phyloP scores from a whole-genome alignment of 2,113 vertebrate species.

The Phycodurus eques region DNA sequence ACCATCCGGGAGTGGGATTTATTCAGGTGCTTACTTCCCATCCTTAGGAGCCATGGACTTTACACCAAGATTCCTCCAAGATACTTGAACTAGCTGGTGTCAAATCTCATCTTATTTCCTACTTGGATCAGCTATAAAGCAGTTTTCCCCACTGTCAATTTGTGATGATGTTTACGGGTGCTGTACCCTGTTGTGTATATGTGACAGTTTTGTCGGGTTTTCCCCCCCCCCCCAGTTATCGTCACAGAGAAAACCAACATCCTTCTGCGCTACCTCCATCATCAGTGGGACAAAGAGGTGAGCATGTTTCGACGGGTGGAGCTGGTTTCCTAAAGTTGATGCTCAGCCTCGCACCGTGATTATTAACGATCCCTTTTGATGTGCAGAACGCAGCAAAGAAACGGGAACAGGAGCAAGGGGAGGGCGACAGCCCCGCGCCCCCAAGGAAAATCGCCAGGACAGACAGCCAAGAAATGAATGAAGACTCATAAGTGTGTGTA shows the following conservation, averaged over 20 bases:
- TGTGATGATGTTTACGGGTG: not conserved
- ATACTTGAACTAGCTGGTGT: not conserved
- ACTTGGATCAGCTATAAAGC: not conserved
- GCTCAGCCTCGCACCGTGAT: not conserved
- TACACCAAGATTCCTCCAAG: no score
- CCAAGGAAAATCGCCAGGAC: slow-evolving; percentile 94
- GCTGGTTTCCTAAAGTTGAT: not conserved
- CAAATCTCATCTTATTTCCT: not conserved
- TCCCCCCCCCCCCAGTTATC: slow-evolving; percentile 78
- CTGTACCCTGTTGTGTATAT: not conserved
- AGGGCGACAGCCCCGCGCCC: slow-evolving; percentile 87
- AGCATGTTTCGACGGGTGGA: not conserved
- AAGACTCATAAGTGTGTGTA: slow-evolving; percentile 83
- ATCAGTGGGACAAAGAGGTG: slow-evolving; percentile 99
- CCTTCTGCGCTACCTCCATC: slow-evolving; percentile 95
- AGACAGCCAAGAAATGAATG: slow-evolving; percentile 97
- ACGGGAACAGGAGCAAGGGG: slow-evolving; percentile 93
- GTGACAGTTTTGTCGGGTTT: slow-evolving; percentile 10
- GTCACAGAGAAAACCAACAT: slow-evolving; percentile 99
- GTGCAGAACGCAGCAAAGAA: slow-evolving; percentile 94
- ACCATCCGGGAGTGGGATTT: no score
- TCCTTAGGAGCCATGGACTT: no score
- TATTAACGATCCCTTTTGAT: slow-evolving; percentile 47
- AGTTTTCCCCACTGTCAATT: not conserved
- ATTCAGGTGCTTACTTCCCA: no score